These are phyloP conservation scores for Gastracanthus pulcherrimus DNA, from an alignment of 2,888 invertebrate genomes.

Conservation along the genomic window DNA sequence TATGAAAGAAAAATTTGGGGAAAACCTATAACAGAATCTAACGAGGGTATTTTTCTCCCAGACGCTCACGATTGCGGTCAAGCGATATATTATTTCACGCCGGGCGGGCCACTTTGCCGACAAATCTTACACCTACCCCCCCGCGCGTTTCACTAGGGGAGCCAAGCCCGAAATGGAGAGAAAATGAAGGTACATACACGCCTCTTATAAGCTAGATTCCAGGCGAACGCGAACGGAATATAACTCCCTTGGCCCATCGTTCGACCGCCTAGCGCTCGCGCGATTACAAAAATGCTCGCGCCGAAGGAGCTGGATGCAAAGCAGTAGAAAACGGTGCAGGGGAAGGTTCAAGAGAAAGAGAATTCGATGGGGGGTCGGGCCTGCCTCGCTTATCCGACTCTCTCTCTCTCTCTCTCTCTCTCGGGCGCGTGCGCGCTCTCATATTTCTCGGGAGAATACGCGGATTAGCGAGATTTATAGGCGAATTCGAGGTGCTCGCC, in stretches of 20 bases:
- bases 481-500: conserved; percentile 60
- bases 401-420: not conserved
- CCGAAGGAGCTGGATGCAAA: not conserved
- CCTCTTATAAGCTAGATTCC: too few species aligned
- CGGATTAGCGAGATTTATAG: conserved; percentile 68
- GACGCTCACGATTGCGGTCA: not conserved
- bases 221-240: too few species aligned
- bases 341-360: not conserved
- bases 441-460: conserved; percentile 66
- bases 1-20: not conserved
- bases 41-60: conserved; percentile 12
- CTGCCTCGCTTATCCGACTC: conserved; percentile 49
- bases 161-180: not conserved
- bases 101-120: not conserved
- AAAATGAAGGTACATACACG: too few species aligned
- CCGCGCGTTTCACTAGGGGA: too few species aligned
- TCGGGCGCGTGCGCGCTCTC: conserved; percentile 37
- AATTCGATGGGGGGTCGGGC: conserved; percentile 21
- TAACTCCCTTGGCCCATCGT: too few species aligned
- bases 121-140: not conserved
- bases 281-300: not conserved
- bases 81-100: conserved; percentile 21
- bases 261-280: not conserved
- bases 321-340: not conserved
- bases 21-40: not conserved